Evolutionary conservation across 1,140 invertebrate genomes (phyloP).

Genomic region (Psilanteris sp.): DNA sequence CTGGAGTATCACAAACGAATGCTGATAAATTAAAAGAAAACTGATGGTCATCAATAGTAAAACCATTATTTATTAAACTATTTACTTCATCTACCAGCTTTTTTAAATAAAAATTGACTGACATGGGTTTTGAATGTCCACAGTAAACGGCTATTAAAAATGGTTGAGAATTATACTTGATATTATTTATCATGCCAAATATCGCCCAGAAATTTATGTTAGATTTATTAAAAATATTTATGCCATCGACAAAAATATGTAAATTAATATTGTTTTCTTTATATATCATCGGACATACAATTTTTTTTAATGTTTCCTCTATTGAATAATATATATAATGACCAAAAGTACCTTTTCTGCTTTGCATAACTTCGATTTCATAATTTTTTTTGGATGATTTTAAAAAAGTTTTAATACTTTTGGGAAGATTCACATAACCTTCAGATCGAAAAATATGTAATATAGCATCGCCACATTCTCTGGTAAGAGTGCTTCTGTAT

Average conservation of each 20-base stretch:
- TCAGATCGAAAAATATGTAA: conserved; percentile 1
- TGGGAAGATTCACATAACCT: neutral
- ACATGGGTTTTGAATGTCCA: neutral
- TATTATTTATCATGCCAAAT: neutral
- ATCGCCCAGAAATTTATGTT: neutral
- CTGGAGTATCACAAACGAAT: conserved; percentile 40
- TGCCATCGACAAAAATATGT: neutral
- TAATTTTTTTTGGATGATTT: no score
- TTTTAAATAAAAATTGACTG: neutral
- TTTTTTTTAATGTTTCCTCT: neutral
- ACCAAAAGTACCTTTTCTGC: neutral
- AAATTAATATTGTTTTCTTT: neutral
- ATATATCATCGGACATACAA: neutral
- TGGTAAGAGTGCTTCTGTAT: neutral
- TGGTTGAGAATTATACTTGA: neutral
- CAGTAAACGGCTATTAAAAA: neutral
- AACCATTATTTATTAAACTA: conserved; percentile 3
- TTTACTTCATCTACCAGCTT: neutral
- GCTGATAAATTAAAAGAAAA: conserved; percentile 3
- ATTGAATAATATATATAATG: neutral
- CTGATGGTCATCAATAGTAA: conserved; percentile 2
- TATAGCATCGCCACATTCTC: neutral
- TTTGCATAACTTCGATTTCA: neutral
- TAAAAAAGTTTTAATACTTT: neutral
- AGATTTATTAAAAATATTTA: conserved; percentile 2